Conservation (phyloP, 2,113 vertebrate genomes). For the Solea solea region DNA sequence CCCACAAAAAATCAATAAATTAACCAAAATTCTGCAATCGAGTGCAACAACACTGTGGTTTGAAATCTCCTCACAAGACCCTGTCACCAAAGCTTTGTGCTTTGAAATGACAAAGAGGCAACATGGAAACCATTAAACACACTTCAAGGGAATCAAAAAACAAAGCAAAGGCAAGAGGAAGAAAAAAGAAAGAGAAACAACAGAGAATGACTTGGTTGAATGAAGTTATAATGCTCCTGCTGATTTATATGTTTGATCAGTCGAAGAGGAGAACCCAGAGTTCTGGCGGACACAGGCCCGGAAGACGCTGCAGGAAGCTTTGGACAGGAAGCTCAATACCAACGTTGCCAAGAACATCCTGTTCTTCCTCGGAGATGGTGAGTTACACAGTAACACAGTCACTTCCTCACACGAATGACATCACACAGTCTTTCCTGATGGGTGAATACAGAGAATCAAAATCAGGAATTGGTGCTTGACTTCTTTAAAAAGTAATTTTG, state of each 20-base stretch:
- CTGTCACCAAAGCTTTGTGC: too few relatives aligned
- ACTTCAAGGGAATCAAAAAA: too few relatives aligned
- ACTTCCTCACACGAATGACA: background rate
- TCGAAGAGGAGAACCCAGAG: constrained; percentile 80
- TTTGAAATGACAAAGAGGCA: too few relatives aligned
- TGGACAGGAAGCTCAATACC: constrained; percentile 77
- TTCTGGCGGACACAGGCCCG: constrained; percentile 81
- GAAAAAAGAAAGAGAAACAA: too few relatives aligned
- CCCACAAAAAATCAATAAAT: too few relatives aligned
- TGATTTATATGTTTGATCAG: constrained; percentile 25
- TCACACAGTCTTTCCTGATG: background rate
- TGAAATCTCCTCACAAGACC: too few relatives aligned
- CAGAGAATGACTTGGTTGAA: background rate
- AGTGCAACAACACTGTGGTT: too few relatives aligned
- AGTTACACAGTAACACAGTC: constrained; percentile 2
- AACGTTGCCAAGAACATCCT: constrained; percentile 82
- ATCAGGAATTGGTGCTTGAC: background rate
- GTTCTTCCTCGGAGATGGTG: constrained; percentile 84
- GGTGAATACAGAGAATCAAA: background rate
- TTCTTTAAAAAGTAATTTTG: background rate
- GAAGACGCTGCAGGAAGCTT: constrained; percentile 61
- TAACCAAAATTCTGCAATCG: too few relatives aligned
- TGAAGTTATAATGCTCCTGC: background rate
- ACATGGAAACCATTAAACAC: too few relatives aligned
- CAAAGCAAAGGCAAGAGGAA: too few relatives aligned